Evolutionary conservation across 35 echinoderm and acorn worm species (phyloP).

Genomic region (Hemicentrotus pulcherrimus): DNA sequence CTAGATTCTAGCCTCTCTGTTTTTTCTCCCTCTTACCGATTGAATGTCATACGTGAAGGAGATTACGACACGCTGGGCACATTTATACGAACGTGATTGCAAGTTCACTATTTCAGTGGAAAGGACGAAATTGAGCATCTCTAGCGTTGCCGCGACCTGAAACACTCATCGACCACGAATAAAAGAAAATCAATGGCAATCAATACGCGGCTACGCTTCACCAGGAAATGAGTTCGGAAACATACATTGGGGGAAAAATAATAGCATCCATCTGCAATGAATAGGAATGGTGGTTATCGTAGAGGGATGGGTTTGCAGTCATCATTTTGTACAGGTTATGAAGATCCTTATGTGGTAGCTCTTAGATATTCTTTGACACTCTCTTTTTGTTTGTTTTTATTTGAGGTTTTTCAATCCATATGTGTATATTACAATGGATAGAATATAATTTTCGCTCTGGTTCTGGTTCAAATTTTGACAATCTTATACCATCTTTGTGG

Average conservation of each 20-base stretch:
- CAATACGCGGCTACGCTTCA: not conserved
- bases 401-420: not conserved
- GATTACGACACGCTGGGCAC: not conserved
- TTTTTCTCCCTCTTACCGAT: not conserved
- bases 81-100: not conserved
- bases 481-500: no score
- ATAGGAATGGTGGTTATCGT: not conserved
- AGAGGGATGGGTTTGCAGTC: not conserved
- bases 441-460: not conserved
- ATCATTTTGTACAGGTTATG: not conserved
- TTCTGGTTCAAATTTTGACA: not conserved
- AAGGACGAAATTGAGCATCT: not conserved
- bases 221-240: slow-evolving; percentile 10
- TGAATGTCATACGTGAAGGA: not conserved
- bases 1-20: not conserved
- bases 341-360: not conserved
- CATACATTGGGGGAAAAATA: not conserved
- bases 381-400: not conserved
- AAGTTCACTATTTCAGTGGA: not conserved
- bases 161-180: not conserved
- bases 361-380: not conserved
- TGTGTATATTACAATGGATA: not conserved
- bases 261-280: not conserved
- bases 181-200: slow-evolving; percentile 14
- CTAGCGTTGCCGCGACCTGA: not conserved